Evolutionary conservation across 2,888 invertebrate genomes (phyloP), one percentile per base, ranked within the genome.

Genomic region (Tenthredo mesomela): DNA sequence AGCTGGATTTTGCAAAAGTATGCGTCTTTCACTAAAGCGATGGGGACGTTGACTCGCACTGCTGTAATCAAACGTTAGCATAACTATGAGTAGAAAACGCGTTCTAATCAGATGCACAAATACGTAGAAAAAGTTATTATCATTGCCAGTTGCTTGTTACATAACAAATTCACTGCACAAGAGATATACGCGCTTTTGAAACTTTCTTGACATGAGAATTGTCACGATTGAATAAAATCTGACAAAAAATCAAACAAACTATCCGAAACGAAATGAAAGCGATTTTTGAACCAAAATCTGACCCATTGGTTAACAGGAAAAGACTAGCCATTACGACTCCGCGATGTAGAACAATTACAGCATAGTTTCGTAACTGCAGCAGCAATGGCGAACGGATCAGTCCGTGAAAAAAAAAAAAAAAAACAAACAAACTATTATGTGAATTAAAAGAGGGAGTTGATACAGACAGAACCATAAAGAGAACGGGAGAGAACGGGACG

Each of bases 261-360:
- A 37, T n/a, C 70, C 1, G 18, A 18, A 70, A 70, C 33, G n/a
- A 70, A 15, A n/a, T 37, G 70, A 1, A 5, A 10, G n/a, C n/a
- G 40, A 18, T 50, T 29, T 77, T n/a, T 10, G 6, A 54, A 33
- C 15, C n/a, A 29, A 77, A 33, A n/a, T 12, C 29, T 54, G 50
- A 50, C 29, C 77, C 9, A 77, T 77, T 50, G 54, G 29, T 77
- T 77, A 77, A 54, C 77, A 33, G n/a, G 33, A 50, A 77, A 77
- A 75, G 29, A 77, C 33, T 3, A 77, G 73, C 50, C 54, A 73
- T 25, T 43, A 10, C 33, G 15, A 77, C 43, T 43, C n/a, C n/a
- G 33, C 67, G 77, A 33, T 77, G 77, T 50, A 33, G n/a, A 10
- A 54, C 54, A 77, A 77, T 77, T 73, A 33, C 54, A 50, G 77